These are phyloP conservation scores for Drosophila sp. DNA, from an alignment of 1,140 invertebrate species.

Conservation along the genomic window DNA sequence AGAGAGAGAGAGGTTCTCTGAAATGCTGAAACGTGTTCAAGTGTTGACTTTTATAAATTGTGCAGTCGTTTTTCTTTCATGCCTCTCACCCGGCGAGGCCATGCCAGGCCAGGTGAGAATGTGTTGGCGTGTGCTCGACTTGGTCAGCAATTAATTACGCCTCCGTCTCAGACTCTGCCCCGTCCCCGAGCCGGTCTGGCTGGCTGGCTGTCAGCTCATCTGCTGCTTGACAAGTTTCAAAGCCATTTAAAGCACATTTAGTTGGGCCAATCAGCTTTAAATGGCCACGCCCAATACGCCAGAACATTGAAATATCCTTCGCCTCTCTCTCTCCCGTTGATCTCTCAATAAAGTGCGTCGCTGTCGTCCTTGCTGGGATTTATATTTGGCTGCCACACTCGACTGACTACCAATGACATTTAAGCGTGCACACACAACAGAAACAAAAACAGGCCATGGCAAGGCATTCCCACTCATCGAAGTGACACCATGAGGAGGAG, in stretches of 20 bases:
- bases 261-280: conserved; percentile 46
- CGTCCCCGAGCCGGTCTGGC: neutral
- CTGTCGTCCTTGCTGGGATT: conserved; percentile 38
- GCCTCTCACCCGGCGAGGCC: neutral
- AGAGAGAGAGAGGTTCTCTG: conserved; percentile 25
- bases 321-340: conserved; percentile 9
- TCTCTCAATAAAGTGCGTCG: conserved; percentile 43
- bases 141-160: conserved; percentile 76
- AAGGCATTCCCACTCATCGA: neutral
- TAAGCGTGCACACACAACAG: conserved; percentile 25
- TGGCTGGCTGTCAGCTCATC: conserved; percentile 14
- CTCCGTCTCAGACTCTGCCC: conserved; percentile 17
- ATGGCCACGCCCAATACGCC: neutral
- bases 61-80: conserved; percentile 63
- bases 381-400: conserved; percentile 64
- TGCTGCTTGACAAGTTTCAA: conserved; percentile 47
- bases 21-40: conserved; percentile 74
- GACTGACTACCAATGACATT: conserved; percentile 68
- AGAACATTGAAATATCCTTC: neutral
- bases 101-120: conserved; percentile 34
- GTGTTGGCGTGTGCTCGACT: conserved; percentile 68
- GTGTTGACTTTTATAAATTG: conserved; percentile 81
- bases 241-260: conserved; percentile 64
- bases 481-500: too few relatives aligned
- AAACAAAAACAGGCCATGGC: conserved; percentile 4